phyloP scores from a whole-genome alignment of 1,140 invertebrate species.

The Ephestia elutella region DNA sequence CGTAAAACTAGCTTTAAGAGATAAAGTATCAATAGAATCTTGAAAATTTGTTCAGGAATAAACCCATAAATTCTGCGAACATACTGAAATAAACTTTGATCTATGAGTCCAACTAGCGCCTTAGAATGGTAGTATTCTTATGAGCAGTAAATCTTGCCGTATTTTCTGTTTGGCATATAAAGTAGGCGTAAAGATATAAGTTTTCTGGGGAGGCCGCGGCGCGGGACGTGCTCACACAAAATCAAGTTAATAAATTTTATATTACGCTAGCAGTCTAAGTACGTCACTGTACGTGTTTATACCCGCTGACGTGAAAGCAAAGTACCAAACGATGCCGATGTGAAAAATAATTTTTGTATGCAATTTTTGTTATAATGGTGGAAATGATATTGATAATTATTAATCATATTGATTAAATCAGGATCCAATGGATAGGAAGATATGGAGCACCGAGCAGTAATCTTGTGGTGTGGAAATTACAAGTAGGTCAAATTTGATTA shows the following conservation, averaged over 20 bases:
- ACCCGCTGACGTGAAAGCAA: not conserved
- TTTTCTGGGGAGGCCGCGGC: not conserved
- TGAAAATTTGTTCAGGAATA: not conserved
- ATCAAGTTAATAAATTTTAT: conserved; percentile 21
- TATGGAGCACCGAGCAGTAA: too few relatives aligned
- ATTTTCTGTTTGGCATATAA: conserved; percentile 14
- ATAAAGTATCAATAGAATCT: too few relatives aligned
- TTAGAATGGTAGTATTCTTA: not conserved
- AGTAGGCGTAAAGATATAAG: conserved; percentile 13
- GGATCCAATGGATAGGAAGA: too few relatives aligned
- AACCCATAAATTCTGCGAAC: not conserved
- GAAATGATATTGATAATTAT: too few relatives aligned
- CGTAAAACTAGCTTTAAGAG: too few relatives aligned
- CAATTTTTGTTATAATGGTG: not conserved
- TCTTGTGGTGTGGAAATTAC: too few relatives aligned
- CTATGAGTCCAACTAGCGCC: not conserved
- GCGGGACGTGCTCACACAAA: conserved; percentile 13
- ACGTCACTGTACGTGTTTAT: not conserved
- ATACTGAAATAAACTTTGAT: not conserved
- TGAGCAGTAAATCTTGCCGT: conserved; percentile 6
- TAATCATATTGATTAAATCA: too few relatives aligned
- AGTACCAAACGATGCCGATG: not conserved
- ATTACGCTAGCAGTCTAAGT: not conserved
- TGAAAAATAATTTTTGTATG: not conserved
- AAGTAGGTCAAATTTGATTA: too few relatives aligned